Evolutionary conservation across 2,797 vertebrate species (phyloP).

Genomic region (Hirundo rustica): DNA sequence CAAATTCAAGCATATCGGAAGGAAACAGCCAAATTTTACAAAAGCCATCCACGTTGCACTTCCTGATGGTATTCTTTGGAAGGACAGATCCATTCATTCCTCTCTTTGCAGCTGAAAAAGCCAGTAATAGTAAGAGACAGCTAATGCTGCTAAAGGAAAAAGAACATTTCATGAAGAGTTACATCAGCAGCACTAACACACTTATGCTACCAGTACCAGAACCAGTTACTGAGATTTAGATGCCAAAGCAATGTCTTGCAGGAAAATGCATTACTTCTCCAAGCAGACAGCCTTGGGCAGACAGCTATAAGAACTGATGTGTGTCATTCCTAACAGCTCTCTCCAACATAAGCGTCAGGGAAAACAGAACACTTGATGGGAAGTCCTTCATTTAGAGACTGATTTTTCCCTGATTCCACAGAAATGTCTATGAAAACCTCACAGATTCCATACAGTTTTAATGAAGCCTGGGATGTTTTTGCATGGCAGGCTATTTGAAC

Average conservation of each 20-base stretch:
- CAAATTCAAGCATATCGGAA: not conserved
- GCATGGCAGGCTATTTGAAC: not conserved
- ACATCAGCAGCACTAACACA: constrained; percentile 48
- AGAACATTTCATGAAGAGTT: constrained; percentile 35
- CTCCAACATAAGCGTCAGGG: not conserved
- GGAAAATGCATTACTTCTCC: not conserved
- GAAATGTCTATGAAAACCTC: not conserved
- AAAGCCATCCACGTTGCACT: not conserved
- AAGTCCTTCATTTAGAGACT: not conserved
- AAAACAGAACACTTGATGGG: not conserved
- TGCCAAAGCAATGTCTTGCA: constrained; percentile 54
- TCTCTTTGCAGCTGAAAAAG: not conserved
- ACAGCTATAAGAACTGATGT: constrained; percentile 58
- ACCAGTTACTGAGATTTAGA: constrained; percentile 58
- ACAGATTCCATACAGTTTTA: not conserved
- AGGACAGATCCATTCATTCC: not conserved
- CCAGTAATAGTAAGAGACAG: constrained; percentile 51
- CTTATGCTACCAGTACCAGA: constrained; percentile 62
- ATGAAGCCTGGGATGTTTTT: not conserved
- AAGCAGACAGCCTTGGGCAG: constrained; percentile 33
- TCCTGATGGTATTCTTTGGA: not conserved
- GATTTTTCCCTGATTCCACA: constrained; percentile 18
- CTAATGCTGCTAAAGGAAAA: constrained; percentile 41
- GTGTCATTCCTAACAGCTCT: constrained; percentile 46
- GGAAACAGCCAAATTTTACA: not conserved